Percentiles rank a stretch among this genome's conserved stretches.
Evolutionary conservation across 2,113 vertebrate genomes (phyloP).

Genomic region (Trichechus manatus): DNA sequence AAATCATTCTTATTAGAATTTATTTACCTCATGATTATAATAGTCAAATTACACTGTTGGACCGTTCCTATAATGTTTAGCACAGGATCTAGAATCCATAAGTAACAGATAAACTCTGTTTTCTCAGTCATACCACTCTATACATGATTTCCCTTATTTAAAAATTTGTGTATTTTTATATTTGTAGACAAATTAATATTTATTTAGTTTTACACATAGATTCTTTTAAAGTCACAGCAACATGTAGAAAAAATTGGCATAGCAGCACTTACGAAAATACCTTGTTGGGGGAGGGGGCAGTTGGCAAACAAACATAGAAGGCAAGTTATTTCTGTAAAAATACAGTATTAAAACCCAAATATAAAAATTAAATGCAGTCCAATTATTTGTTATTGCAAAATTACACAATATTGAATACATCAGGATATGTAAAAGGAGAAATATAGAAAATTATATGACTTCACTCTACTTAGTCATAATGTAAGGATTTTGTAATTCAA

Average conservation of each 20-base stretch:
- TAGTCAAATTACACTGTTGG: conserved; percentile 32
- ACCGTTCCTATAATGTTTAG: not conserved
- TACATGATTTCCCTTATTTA: not conserved
- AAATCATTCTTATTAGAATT: conserved; percentile 15
- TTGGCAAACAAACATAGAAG: too few relatives aligned
- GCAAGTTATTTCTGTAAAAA: too few relatives aligned
- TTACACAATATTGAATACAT: not conserved
- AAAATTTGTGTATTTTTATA: not conserved
- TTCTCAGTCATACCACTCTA: not conserved
- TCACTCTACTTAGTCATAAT: not conserved
- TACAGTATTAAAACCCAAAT: not conserved
- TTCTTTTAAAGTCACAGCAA: not conserved
- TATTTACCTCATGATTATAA: conserved; percentile 21
- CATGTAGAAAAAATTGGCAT: too few relatives aligned
- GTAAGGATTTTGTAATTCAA: conserved; percentile 50
- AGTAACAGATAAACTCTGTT: not conserved
- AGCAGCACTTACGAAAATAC: too few relatives aligned
- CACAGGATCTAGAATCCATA: not conserved
- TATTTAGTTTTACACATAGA: not conserved
- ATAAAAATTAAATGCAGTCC: not conserved
- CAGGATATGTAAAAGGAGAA: not conserved
- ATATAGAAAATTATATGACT: not conserved
- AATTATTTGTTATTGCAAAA: not conserved
- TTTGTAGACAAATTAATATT: not conserved
- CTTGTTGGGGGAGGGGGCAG: too few relatives aligned